Base-by-base conservation (phyloP, 2,888 invertebrate species). In the Cryptosula pallasiana region DNA sequence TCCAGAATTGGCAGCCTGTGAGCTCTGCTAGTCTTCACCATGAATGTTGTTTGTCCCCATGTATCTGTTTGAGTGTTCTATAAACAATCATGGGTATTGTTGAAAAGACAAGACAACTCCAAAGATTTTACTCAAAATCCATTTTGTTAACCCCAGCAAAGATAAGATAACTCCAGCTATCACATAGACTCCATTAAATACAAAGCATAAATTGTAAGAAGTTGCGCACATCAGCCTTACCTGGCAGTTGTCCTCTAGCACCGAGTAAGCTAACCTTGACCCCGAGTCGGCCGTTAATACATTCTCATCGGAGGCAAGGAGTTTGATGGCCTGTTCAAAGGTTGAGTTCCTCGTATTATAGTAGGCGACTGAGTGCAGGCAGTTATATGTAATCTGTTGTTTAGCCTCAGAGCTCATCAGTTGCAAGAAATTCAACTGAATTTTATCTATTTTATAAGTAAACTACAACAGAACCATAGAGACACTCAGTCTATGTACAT, bases 361-460 rank as follows among this genome's bases (percentile, higher is more conserved):
- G 83, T 91, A 92, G 0, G 91, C 93, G n/a, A 91, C 88, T 0
- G 91, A 91, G 81, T 93, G 94, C 78, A 89, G 90, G 81, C 95
- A 95, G 80, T 94, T 91, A 83, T 93, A 91, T 0, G 93, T 94
- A 27, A 95, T 87, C 80, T 91, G 93, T 83, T 95, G 95, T 25
- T 89, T 87, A 0, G 93, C 94, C 57, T 87, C 87, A 0, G 89
- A 86, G 0, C 94, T 94, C 73, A 93, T 86, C 71, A 94, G 85
- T 85, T 95, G 94, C 13, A 95, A 87, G 87, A 92, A 93, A 3
- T 90, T 90, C 74, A 95, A 88, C 86, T 95, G 95, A 76, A 90
- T 91, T 80, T 90, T 90, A 81, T 93, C 92, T 0, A 92, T 90
- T 85, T 94, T 93, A 87, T 95, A 95, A 0, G 90, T 89, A 75